A percentile compares a stretch with the other conserved stretches of the same genome.
Conservation (phyloP, 2,797 vertebrate species). For the Channa striata region DNA sequence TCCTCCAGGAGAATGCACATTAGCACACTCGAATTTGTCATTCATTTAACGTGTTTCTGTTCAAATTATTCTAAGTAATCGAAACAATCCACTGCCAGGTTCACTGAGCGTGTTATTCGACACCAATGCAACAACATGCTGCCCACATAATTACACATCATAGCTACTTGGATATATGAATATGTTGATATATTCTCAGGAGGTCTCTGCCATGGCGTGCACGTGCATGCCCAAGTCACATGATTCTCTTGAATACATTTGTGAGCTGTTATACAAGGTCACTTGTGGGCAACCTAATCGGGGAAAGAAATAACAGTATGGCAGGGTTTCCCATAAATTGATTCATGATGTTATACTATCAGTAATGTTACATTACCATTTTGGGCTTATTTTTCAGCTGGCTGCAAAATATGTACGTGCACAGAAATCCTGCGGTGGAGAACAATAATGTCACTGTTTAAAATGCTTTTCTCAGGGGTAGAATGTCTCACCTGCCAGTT, state of each 20-base stretch:
- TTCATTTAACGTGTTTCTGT: slow-evolving; percentile 46
- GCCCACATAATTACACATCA: slow-evolving; percentile 64
- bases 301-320: slow-evolving; percentile 62
- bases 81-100: slow-evolving; percentile 35
- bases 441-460: no score
- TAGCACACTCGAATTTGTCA: slow-evolving; percentile 36
- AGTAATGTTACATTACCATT: slow-evolving; percentile 26
- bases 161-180: slow-evolving; percentile 47
- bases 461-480: neutral
- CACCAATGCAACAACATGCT: slow-evolving; percentile 30
- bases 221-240: slow-evolving; percentile 35
- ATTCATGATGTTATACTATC: slow-evolving; percentile 49
- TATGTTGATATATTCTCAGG: slow-evolving; percentile 46
- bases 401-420: slow-evolving; percentile 14
- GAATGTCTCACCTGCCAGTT: neutral
- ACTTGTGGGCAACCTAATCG: slow-evolving; percentile 48
- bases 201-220: slow-evolving; percentile 26
- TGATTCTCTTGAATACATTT: slow-evolving; percentile 55
- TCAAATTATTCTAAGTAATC: slow-evolving; percentile 53
- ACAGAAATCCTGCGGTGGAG: slow-evolving; percentile 4
- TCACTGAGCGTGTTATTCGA: slow-evolving; percentile 47
- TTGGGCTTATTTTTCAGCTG: slow-evolving; percentile 17
- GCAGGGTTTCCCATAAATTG: slow-evolving; percentile 32
- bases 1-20: slow-evolving; percentile 37
- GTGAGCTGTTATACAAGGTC: slow-evolving; percentile 55